phyloP scores from a whole-genome alignment of 2,113 vertebrate genomes.

The Peromyscus californicus region DNA sequence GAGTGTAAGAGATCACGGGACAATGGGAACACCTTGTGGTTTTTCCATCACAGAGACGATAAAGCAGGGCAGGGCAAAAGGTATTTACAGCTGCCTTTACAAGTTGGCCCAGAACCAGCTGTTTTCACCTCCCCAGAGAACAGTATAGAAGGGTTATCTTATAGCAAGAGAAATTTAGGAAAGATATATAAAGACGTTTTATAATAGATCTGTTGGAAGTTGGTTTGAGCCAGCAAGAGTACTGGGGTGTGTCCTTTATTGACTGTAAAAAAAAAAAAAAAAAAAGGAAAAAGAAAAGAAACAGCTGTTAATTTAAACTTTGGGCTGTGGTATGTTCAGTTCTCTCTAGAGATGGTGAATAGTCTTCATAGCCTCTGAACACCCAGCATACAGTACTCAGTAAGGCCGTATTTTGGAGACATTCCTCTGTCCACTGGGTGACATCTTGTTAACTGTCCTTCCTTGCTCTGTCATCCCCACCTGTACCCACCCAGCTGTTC shows the following conservation, averaged over 20 bases:
- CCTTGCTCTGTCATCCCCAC: background rate
- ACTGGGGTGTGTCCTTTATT: background rate
- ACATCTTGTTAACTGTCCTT: background rate
- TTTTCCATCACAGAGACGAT: conserved; percentile 14
- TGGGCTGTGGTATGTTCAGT: background rate
- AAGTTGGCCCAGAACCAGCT: background rate
- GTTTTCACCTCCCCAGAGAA: conserved; percentile 26
- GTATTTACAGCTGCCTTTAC: conserved; percentile 10
- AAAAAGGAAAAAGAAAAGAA: background rate
- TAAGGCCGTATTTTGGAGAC: background rate
- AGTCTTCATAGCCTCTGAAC: background rate
- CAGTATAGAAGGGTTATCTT: background rate
- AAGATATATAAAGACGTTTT: background rate
- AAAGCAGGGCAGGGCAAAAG: background rate
- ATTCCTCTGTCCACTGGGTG: background rate
- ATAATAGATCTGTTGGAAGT: background rate
- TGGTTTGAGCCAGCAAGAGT: background rate
- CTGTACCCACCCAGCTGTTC: background rate
- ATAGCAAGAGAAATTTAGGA: background rate
- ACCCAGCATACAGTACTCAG: background rate
- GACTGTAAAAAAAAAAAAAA: background rate
- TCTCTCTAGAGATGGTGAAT: background rate
- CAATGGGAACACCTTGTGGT: background rate
- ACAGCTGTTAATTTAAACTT: background rate
- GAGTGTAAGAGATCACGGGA: background rate